Conservation (phyloP, 2,113 vertebrate genomes). For the Furnarius figulus region DNA sequence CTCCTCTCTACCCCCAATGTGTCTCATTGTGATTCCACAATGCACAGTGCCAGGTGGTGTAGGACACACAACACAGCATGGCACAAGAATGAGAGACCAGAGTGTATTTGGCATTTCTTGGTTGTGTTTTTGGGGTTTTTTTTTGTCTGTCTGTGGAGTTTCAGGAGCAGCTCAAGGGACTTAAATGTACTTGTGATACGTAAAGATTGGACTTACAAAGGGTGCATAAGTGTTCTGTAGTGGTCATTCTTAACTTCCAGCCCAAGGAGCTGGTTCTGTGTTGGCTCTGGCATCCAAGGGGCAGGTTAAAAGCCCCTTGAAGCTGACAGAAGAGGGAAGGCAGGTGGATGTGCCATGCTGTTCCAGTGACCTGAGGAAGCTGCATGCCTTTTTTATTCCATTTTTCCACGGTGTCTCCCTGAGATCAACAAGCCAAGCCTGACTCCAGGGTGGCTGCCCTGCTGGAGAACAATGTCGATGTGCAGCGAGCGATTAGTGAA, state of each 20-base stretch:
- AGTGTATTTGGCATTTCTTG: accelerated
- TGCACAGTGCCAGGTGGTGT: not conserved
- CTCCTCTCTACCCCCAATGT: not conserved
- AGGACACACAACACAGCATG: not conserved
- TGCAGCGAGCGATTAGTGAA: not conserved
- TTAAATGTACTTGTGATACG: not conserved
- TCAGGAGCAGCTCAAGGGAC: not conserved
- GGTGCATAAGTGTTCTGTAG: not conserved
- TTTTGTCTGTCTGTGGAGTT: not conserved
- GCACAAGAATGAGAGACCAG: not conserved
- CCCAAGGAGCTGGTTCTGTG: not conserved
- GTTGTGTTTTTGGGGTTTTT: accelerated
- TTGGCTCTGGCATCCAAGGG: not conserved
- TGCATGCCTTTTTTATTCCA: not conserved
- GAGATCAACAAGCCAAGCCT: not conserved
- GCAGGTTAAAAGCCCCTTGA: not conserved
- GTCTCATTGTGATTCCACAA: not conserved
- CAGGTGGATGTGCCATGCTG: not conserved
- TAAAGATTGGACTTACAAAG: not conserved
- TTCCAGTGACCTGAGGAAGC: not conserved
- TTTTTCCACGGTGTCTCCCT: not conserved
- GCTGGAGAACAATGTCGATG: not conserved
- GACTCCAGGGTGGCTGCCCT: not conserved
- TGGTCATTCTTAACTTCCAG: not conserved
- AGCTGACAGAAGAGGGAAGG: not conserved